phyloP scores from a whole-genome alignment of 2,797 vertebrate genomes.

The Botia almorhae region DNA sequence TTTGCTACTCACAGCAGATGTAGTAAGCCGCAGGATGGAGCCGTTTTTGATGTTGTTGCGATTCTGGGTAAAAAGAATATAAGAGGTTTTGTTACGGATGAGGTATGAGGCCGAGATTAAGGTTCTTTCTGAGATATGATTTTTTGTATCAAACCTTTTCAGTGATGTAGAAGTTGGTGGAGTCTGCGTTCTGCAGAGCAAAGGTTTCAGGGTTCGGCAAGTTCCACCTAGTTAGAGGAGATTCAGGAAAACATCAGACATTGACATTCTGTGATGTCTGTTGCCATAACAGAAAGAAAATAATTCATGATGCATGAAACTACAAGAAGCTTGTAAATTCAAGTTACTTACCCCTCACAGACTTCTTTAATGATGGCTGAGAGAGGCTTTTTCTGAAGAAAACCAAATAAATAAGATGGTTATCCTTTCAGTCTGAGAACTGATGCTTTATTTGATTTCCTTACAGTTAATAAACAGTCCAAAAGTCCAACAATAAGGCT shows the following conservation, averaged over 20 bases:
- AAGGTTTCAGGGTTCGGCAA: slow-evolving; percentile 90
- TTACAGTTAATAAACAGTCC: not conserved
- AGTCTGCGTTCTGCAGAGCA: slow-evolving; percentile 93
- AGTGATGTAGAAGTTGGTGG: slow-evolving; percentile 97
- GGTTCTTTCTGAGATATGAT: not conserved
- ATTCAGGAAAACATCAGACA: not conserved
- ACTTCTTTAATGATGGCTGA: slow-evolving; percentile 98
- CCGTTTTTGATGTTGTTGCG: slow-evolving; percentile 98
- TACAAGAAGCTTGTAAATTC: not conserved
- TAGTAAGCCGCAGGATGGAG: slow-evolving; percentile 92
- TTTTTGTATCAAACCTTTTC: slow-evolving; percentile 85
- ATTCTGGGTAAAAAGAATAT: slow-evolving; percentile 79
- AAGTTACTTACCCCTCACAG: slow-evolving; percentile 91
- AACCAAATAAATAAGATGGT: slow-evolving; percentile 43
- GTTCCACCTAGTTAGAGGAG: slow-evolving; percentile 85
- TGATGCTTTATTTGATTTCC: not conserved
- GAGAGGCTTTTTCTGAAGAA: slow-evolving; percentile 94
- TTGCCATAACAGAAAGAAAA: not conserved
- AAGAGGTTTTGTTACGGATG: not conserved
- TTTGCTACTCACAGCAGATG: slow-evolving; percentile 88
- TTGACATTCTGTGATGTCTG: slow-evolving; percentile 17
- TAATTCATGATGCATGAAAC: not conserved
- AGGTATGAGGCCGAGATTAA: not conserved
- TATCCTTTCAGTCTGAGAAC: not conserved
- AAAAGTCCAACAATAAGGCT: not conserved